These are phyloP conservation scores for Branchellion lobata DNA, from an alignment of 2,888 invertebrate genomes.

Conservation along the genomic window DNA sequence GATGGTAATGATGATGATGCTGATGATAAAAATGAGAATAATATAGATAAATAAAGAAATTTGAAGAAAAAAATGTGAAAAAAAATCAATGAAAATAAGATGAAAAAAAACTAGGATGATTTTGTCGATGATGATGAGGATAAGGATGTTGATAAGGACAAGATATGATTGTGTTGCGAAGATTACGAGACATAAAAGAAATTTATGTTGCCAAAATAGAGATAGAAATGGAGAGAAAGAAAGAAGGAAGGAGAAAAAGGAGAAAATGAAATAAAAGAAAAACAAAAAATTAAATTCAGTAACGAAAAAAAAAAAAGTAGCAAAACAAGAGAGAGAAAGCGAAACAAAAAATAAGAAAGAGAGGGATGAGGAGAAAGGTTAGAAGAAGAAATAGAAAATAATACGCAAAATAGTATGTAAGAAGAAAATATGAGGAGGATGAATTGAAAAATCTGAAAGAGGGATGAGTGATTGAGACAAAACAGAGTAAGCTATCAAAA, in stretches of 20 bases:
- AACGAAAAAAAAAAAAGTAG: neutral
- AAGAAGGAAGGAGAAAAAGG: neutral
- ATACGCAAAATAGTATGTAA: neutral
- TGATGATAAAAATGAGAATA: no score
- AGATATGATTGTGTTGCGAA: neutral
- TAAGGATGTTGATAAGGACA: conserved; percentile 1
- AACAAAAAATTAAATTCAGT: neutral
- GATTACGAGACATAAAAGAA: no score
- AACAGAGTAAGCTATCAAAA: no score
- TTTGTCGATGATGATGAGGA: neutral
- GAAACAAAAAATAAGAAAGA: conserved; percentile 24
- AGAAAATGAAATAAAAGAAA: neutral
- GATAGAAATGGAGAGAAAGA: conserved; percentile 17
- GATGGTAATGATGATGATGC: no score
- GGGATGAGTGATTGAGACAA: no score
- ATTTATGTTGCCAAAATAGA: neutral
- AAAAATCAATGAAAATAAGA: neutral
- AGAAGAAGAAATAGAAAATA: neutral
- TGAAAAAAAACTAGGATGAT: neutral
- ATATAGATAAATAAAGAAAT: no score
- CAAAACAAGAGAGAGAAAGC: neutral
- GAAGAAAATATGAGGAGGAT: no score
- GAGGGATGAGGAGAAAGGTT: neutral
- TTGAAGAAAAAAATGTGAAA: neutral
- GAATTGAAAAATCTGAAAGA: no score